phyloP scores from a whole-genome alignment of 2,888 invertebrate species.

The Rhamnusium bicolor region DNA sequence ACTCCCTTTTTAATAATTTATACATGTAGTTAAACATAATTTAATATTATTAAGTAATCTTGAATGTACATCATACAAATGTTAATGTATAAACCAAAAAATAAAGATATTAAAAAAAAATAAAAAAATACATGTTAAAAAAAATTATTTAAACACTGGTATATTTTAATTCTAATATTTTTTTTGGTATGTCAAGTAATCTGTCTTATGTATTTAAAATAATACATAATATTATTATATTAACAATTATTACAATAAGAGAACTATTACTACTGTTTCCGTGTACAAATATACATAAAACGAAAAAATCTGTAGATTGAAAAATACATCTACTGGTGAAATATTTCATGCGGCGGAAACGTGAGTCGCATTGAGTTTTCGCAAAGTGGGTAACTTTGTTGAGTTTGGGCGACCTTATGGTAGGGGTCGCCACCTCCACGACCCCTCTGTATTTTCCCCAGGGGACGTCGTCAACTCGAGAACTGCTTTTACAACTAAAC shows the following conservation, averaged over 20 bases:
- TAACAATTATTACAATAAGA: not conserved
- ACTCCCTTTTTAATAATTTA: no score
- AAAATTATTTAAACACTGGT: no score
- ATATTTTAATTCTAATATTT: no score
- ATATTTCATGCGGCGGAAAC: slow-evolving; percentile 68
- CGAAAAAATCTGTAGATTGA: slow-evolving; percentile 43
- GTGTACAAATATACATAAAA: not conserved
- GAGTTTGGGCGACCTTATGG: slow-evolving; percentile 68
- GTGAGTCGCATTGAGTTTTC: slow-evolving; percentile 68
- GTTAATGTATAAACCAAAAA: no score
- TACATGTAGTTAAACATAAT: no score
- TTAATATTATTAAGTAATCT: no score
- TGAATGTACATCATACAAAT: no score
- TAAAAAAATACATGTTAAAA: no score
- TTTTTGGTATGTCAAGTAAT: no score
- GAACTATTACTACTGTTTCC: not conserved
- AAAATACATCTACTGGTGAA: slow-evolving; percentile 53
- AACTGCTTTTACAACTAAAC: slow-evolving; percentile 58
- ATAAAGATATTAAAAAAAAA: no score
- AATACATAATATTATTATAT: no score
- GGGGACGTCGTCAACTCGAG: slow-evolving; percentile 57
- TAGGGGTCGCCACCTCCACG: slow-evolving; percentile 56
- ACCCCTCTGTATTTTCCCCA: slow-evolving; percentile 42
- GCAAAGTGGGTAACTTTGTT: slow-evolving; percentile 70
- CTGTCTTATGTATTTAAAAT: no score